Evolutionary conservation across 2,888 invertebrate genomes (phyloP), one percentile per base, ranked within the genome.

Genomic region (Neoascia interrupta): DNA sequence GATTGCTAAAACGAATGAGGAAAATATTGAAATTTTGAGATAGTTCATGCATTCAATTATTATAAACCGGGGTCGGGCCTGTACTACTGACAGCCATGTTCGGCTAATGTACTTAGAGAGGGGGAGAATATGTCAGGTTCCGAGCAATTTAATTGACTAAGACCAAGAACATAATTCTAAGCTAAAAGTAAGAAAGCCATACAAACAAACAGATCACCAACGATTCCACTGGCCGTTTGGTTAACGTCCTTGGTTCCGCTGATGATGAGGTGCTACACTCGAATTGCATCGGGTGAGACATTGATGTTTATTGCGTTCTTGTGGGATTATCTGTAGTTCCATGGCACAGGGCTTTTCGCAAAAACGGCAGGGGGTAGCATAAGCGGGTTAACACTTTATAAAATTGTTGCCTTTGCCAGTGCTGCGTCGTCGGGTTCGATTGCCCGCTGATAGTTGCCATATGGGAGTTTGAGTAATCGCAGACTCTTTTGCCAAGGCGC

Each of bases 61-160:
- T 70, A 56, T 58, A 58, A 31, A 56, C 41, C 51, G 21, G 28
- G 26, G 47, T 61, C 41, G 49, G 26, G 54, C 8, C 37, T 34
- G 18, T 28, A n/a, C n/a, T n/a, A n/a, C 61, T 36, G 43, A 56
- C 56, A 15, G 54, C 21, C 34, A 49, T 43, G 56, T 54, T 61
- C 61, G 8, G 31, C 51, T 63, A 69, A 69, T 69, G 63, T 43
- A 28, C 56, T 61, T 21, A 49, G 23, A 43, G 37, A 26, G 28
- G 45, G 19, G 39, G 34, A 63, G 61, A 11, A 49, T 41, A 23
- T 41, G 28, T 43, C 58, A 47, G 70, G 58, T 76, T 70, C 75
- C 58, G 64, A 76, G 37, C 70, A 56, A 34, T 76, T 64, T 70
- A 70, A 76, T 58, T 76, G 76, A 76, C 70, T 72, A 70, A 70